phyloP scores from a whole-genome alignment of 64 coral and sea anemone species.

The Platygyra sinensis region DNA sequence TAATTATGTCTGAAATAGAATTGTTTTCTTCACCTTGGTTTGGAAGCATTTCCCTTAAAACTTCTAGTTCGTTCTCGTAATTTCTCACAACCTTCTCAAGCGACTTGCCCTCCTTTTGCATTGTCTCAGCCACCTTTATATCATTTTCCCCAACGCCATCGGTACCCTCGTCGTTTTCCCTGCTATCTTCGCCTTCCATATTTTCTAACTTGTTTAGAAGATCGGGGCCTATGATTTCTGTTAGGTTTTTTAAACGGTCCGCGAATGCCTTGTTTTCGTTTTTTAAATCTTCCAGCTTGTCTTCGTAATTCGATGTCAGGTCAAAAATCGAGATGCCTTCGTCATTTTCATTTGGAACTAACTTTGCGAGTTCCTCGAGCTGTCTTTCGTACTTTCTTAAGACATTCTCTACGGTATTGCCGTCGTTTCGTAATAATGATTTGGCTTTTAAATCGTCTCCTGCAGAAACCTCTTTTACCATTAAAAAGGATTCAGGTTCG shows the following conservation, averaged over 20 bases:
- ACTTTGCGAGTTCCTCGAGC: not conserved
- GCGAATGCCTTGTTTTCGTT: not conserved
- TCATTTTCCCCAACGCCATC: not conserved
- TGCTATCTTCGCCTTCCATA: not conserved
- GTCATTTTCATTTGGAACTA: not conserved
- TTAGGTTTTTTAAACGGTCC: not conserved
- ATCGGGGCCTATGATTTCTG: not conserved
- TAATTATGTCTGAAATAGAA: not conserved
- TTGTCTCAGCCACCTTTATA: not conserved
- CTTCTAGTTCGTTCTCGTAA: constrained; percentile 22
- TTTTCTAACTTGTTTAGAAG: constrained; percentile 1
- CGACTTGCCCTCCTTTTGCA: constrained; percentile 19
- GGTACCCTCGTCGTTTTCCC: not conserved
- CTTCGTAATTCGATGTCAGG: not conserved
- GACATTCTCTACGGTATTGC: constrained; percentile 41
- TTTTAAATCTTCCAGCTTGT: not conserved
- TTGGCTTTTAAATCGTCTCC: not conserved
- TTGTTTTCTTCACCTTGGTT: not conserved
- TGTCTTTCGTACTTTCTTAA: constrained; percentile 19
- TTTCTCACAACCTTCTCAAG: constrained; percentile 2
- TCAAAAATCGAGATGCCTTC: not conserved
- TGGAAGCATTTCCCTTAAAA: not conserved
- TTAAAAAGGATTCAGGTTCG: not conserved
- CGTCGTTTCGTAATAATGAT: not conserved
- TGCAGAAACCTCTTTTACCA: not conserved